Conservation (phyloP, 2,797 vertebrate genomes). For the Falco concolor region DNA sequence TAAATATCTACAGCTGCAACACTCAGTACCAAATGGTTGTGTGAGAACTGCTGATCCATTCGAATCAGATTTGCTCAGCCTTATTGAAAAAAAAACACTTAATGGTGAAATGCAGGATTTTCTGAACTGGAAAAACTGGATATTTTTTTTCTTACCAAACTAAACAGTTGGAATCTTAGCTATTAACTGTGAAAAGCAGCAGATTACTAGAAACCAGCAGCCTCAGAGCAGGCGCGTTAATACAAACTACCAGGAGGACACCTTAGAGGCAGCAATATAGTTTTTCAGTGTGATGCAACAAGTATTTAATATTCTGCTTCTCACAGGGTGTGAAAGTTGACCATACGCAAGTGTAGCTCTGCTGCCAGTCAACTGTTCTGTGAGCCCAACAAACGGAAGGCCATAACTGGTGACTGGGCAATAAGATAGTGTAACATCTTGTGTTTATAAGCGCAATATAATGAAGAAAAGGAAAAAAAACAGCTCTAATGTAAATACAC, state of each 20-base stretch:
- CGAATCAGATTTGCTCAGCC: not conserved
- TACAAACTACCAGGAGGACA: not conserved
- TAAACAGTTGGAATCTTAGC: not conserved
- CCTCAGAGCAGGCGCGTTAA: not conserved
- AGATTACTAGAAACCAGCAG: not conserved
- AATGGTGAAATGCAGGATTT: not conserved
- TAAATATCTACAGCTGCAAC: not conserved
- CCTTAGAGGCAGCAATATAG: not conserved
- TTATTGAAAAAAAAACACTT: not conserved
- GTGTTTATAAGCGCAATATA: not conserved
- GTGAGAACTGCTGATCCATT: not conserved
- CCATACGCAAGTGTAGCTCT: not conserved
- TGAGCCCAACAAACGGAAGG: not conserved
- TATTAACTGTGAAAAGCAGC: not conserved
- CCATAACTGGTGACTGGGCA: not conserved
- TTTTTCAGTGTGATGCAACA: not conserved
- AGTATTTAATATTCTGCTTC: not conserved
- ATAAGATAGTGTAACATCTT: not conserved
- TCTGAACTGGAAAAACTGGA: not conserved
- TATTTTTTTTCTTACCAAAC: not conserved
- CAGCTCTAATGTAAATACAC: not conserved
- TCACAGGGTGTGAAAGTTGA: not conserved
- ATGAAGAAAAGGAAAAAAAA: not conserved
- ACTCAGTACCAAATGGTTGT: not conserved
- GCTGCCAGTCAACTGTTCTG: not conserved